A percentile compares a stretch with the other conserved stretches of the same genome.
These are phyloP conservation scores for Phyto melanocephala DNA, from an alignment of 2,888 invertebrate species.

Conservation along the genomic window DNA sequence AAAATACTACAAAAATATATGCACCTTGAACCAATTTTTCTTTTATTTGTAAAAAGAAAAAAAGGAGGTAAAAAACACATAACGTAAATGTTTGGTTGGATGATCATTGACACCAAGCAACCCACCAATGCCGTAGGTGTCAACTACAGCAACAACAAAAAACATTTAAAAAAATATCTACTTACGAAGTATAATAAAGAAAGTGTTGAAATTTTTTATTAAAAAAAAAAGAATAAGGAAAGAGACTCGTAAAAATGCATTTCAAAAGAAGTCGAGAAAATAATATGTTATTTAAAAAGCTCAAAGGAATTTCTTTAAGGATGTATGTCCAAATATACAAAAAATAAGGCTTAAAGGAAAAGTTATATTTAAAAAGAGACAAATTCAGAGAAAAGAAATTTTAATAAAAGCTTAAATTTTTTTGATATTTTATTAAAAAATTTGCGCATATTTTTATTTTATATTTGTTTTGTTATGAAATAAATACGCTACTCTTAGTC, in stretches of 20 bases:
- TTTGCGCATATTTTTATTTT: background rate
- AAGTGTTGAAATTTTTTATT: background rate
- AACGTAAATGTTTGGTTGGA: background rate
- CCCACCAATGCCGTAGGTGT: slow-evolving; percentile 17
- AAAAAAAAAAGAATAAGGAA: background rate
- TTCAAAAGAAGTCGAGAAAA: background rate
- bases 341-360: background rate
- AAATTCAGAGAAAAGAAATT: background rate
- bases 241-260: background rate
- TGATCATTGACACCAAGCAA: slow-evolving; percentile 12
- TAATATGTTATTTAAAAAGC: background rate
- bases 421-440: no score
- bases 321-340: background rate
- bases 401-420: background rate
- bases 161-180: background rate
- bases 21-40: slow-evolving; percentile 57
- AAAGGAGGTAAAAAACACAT: background rate
- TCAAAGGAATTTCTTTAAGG: slow-evolving; percentile 16
- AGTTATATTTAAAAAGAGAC: no score
- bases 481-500: slow-evolving; percentile 1
- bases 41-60: slow-evolving; percentile 33
- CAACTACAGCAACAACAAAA: slow-evolving; percentile 17
- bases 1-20: background rate
- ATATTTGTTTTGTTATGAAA: no score
- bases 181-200: slow-evolving; percentile 10